A percentile compares a stretch with the other conserved stretches of the same genome.
phyloP scores from a whole-genome alignment of 2,113 vertebrate genomes.

The Cettia cetti region DNA sequence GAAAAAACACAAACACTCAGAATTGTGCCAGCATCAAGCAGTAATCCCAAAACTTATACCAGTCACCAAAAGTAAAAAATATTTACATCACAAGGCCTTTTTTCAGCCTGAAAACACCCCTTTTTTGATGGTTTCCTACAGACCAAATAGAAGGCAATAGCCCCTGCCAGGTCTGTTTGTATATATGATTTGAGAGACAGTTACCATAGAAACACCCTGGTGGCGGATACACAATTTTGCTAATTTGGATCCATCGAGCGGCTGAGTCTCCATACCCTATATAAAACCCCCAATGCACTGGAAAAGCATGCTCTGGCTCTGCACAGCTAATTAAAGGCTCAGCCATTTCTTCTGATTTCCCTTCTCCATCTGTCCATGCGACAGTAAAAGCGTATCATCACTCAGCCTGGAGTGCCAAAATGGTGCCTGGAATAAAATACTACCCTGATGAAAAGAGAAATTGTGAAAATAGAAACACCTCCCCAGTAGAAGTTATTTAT shows the following conservation, averaged over 20 bases:
- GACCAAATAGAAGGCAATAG: conserved; percentile 65
- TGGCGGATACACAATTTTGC: conserved; percentile 70
- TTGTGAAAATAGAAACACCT: conserved; percentile 22
- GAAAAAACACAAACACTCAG: neutral
- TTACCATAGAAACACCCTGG: conserved; percentile 81
- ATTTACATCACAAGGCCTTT: neutral
- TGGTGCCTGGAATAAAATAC: conserved; percentile 36
- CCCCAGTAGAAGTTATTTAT: neutral
- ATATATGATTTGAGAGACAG: conserved; percentile 71
- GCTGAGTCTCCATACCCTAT: conserved; percentile 31
- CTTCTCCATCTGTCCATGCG: conserved; percentile 67
- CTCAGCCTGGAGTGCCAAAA: conserved; percentile 50
- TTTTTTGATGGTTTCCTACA: conserved; percentile 61
- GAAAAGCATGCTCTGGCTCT: conserved; percentile 62
- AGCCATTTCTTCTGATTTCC: conserved; percentile 61
- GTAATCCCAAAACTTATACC: neutral
- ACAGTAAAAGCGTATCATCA: conserved; percentile 50
- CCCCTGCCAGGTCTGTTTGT: conserved; percentile 72
- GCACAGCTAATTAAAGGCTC: conserved; percentile 71
- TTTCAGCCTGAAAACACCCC: conserved; percentile 46
- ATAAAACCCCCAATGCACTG: conserved; percentile 47
- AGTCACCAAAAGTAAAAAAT: neutral
- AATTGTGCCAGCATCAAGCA: neutral
- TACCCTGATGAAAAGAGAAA: conserved; percentile 26
- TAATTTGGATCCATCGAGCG: conserved; percentile 72